Conservation (phyloP, 2,888 invertebrate species). For the Theretra japonica region DNA sequence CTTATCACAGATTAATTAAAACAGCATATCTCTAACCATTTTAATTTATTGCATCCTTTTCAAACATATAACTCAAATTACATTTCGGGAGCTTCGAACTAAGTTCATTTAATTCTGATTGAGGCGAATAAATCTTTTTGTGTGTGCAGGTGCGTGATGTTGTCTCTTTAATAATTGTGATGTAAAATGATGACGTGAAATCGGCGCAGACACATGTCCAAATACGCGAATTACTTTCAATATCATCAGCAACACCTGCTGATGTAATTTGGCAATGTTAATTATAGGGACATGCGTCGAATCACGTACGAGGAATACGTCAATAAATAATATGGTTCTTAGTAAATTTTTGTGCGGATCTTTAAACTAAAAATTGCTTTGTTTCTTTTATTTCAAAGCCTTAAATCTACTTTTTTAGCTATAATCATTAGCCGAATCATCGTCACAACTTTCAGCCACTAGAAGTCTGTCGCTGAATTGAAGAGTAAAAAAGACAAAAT, state of each 20-base stretch:
- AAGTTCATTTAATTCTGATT: background rate
- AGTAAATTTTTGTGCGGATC: too few species aligned
- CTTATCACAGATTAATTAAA: background rate
- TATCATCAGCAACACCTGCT: conserved; percentile 15
- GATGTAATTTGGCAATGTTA: background rate
- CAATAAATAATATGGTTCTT: too few species aligned
- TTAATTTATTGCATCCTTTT: background rate
- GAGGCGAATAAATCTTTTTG: background rate
- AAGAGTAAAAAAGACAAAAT: too few species aligned
- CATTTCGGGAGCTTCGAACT: background rate
- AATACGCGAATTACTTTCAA: conserved; percentile 6
- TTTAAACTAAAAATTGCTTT: too few species aligned
- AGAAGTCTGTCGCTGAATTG: too few species aligned
- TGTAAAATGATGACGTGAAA: background rate
- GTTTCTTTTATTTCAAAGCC: too few species aligned
- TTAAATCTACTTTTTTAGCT: too few species aligned
- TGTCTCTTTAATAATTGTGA: background rate
- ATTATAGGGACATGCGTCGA: too few species aligned
- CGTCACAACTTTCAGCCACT: too few species aligned
- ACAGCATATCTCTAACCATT: background rate
- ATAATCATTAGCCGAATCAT: too few species aligned
- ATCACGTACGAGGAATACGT: too few species aligned
- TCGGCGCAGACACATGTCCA: conserved; percentile 11
- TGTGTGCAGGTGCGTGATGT: conserved; percentile 1
- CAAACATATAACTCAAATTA: background rate